Percentiles rank a stretch among this genome's conserved stretches.
These are phyloP conservation scores for Ophiodon elongatus DNA, from an alignment of 2,113 vertebrate species.

Conservation along the genomic window DNA sequence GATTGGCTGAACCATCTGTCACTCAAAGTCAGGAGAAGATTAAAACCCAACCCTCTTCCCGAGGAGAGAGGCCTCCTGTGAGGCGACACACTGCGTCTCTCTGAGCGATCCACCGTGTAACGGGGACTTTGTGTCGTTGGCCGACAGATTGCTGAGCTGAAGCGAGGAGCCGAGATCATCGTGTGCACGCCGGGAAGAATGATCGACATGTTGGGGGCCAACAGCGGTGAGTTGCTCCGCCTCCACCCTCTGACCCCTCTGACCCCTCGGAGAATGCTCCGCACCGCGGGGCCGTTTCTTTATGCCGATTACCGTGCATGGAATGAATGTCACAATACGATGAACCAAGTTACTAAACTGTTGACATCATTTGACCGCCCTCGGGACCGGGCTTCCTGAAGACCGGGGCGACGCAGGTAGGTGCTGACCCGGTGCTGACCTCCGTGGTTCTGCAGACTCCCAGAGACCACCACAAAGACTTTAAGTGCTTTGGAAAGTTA, in stretches of 20 bases:
- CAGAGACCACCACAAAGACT: background rate
- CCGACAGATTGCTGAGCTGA: constrained; percentile 96
- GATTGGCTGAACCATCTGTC: background rate
- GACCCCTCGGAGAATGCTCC: no score
- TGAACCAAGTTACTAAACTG: constrained; percentile 90
- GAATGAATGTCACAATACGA: constrained; percentile 55
- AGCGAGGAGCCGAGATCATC: constrained; percentile 99
- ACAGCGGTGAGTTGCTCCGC: constrained; percentile 91
- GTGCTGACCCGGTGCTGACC: constrained; percentile 80
- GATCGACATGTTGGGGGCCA: constrained; percentile 99
- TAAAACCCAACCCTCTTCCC: no score
- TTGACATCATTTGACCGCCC: constrained; percentile 95
- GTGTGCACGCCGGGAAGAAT: constrained; percentile 99
- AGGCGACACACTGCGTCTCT: background rate
- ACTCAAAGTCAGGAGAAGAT: background rate
- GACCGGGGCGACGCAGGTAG: constrained; percentile 92
- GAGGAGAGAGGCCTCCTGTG: no score
- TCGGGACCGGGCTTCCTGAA: constrained; percentile 90
- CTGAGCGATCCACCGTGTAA: no score
- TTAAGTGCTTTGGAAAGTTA: background rate
- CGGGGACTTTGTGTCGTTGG: background rate
- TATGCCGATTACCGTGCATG: constrained; percentile 89
- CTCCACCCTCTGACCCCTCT: background rate
- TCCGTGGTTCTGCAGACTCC: constrained; percentile 42
- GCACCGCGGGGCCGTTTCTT: no score